These are phyloP conservation scores for Schizaphis graminum DNA, from an alignment of 2,888 invertebrate genomes.

Conservation along the genomic window DNA sequence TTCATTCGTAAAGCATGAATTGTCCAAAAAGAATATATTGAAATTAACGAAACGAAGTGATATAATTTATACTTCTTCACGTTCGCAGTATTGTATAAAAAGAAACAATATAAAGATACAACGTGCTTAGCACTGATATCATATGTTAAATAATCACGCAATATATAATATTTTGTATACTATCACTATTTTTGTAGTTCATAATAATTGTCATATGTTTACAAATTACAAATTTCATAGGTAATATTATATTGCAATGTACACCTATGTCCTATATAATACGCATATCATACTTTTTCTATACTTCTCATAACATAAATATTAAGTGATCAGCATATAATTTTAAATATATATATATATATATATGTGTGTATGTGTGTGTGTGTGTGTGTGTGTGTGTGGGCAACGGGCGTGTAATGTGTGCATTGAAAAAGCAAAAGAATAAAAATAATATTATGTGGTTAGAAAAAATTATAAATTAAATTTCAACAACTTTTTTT, in stretches of 20 bases:
- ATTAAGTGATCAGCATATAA: background rate
- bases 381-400: background rate
- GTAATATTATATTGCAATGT: background rate
- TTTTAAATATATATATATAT: background rate
- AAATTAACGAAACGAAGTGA: conserved; percentile 52
- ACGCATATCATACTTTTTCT: background rate
- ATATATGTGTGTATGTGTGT: background rate
- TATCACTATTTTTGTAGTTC: background rate
- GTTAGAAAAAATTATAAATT: background rate
- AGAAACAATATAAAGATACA: conserved; percentile 40
- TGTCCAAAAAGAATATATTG: conserved; percentile 62
- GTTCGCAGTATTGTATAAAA: conserved; percentile 39
- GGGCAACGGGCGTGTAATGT: background rate
- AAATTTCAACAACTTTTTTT: background rate
- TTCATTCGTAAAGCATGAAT: conserved; percentile 53
- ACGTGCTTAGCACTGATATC: conserved; percentile 10
- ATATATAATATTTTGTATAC: background rate
- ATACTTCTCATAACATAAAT: background rate
- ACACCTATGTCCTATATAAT: no score
- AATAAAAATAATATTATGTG: background rate
- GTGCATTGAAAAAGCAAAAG: background rate
- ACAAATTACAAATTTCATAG: background rate
- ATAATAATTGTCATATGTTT: background rate
- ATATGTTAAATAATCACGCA: conserved; percentile 43
- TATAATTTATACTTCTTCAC: conserved; percentile 60